Evolutionary conservation across 92 coral and sea anemone species (phyloP).

Genomic region (Paramuricea clavata): DNA sequence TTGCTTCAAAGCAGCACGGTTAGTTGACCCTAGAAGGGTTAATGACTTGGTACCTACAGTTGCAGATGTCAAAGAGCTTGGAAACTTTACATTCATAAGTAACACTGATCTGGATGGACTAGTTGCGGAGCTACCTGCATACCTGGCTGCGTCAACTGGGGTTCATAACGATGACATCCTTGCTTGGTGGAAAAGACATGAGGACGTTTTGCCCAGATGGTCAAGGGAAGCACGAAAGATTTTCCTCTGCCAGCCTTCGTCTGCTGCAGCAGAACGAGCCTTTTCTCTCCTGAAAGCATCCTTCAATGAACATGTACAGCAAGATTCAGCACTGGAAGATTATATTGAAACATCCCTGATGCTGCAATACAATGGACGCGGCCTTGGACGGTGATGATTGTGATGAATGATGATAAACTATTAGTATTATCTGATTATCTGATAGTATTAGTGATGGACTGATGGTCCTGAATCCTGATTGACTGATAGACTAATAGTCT

Average conservation of each 20-base stretch:
- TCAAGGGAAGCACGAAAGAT: constrained; percentile 7
- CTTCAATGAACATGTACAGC: background rate
- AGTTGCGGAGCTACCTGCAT: constrained; percentile 41
- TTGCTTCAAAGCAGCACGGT: constrained; percentile 46
- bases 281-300: background rate
- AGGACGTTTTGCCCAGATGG: constrained; percentile 19
- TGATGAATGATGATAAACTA: no score
- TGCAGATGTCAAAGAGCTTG: constrained; percentile 39
- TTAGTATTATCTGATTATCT: no score
- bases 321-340: constrained; percentile 10
- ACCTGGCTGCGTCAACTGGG: constrained; percentile 28
- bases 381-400: no score
- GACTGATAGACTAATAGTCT: no score
- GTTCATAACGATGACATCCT: background rate
- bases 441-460: no score
- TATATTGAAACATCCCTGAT: background rate
- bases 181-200: background rate
- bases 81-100: constrained; percentile 37
- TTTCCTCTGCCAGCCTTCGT: background rate
- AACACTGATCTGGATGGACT: constrained; percentile 30
- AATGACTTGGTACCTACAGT: constrained; percentile 37
- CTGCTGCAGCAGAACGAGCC: constrained; percentile 31
- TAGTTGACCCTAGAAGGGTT: constrained; percentile 40
- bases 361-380: background rate
- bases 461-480: no score